Evolutionary conservation across 2,888 invertebrate species (phyloP), one percentile per base, ranked within the genome.

Genomic region (Zaprionus lineosus): DNA sequence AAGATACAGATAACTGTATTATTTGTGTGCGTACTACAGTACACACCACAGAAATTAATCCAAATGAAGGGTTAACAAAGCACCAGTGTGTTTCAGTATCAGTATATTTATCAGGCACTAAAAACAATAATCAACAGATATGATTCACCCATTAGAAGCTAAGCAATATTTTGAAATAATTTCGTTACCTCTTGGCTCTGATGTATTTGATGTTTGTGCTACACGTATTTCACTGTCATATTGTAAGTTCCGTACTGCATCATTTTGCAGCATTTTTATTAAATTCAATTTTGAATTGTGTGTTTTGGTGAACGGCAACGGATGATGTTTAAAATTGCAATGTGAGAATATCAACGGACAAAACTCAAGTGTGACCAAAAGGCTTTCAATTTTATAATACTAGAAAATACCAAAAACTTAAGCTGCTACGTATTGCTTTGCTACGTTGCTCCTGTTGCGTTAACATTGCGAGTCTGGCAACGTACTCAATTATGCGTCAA

Each of bases 221-320:
- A 88, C 86, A 6, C 90, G 87, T 46, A 90, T 87, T 70, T 89
- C 89, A 59, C 86, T 89, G 18, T 90, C 90, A 40, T 83, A 89
- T 51, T 89, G 89, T 16, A 90, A 69, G 67, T 84, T 89, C 21
- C 87, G 81, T 21, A 88, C 88, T 5, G 89, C 82, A 75, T 90
- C 83, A 63, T 87, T 87, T 84, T 90, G 88, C 33, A 89, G 74
- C 90, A 90, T 90, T 69, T 63, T 69, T 3, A 26, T 5, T n/a
- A 8, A 7, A 28, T 21, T 7, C n/a, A n/a, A n/a, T 9, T 4
- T 11, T 14, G 24, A 24, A 24, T 24, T 24, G 8, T 7, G 1
- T 44, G 9, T 37, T 8, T 4, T n/a, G 1, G 12, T 37, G 24
- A 24, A 15, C 12, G 19, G 3, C 26, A 3, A 12, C 14, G 12